phyloP scores from a whole-genome alignment of 2,797 vertebrate genomes.

The Tachyglossus aculeatus region DNA sequence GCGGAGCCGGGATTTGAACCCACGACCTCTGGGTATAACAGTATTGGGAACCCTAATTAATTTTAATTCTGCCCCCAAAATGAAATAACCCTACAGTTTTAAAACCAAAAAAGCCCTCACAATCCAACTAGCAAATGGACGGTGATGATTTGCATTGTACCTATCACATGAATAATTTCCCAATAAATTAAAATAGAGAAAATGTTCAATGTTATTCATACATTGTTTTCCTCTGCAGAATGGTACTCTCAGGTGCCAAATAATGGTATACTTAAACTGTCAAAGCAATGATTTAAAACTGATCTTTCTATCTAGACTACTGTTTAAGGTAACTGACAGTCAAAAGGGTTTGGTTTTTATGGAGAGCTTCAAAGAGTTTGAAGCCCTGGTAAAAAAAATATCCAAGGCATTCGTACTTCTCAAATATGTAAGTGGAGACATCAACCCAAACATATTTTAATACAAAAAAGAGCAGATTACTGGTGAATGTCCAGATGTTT shows the following conservation, averaged over 20 bases:
- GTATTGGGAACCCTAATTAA: too few relatives aligned
- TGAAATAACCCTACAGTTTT: background rate
- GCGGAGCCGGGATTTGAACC: too few relatives aligned
- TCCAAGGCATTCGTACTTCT: conserved; percentile 4
- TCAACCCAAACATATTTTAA: conserved; percentile 25
- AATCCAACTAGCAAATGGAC: background rate
- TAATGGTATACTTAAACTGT: too few relatives aligned
- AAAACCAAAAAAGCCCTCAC: background rate
- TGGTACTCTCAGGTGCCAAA: too few relatives aligned
- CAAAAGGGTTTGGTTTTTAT: background rate
- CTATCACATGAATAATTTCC: background rate
- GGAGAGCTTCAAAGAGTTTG: background rate
- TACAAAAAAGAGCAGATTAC: conserved; percentile 17
- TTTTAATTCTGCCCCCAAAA: background rate
- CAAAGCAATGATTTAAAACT: background rate
- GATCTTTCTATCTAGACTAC: background rate
- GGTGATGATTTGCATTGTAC: background rate
- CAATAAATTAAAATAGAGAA: background rate
- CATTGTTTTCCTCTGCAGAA: background rate
- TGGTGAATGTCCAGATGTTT: conserved; percentile 10
- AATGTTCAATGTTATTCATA: background rate
- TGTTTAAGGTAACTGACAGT: background rate
- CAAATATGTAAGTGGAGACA: conserved; percentile 3
- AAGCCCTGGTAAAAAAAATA: background rate
- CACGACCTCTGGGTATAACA: too few relatives aligned